Base-by-base conservation (phyloP, 2,113 vertebrate genomes). In the Psephotus haematonotus region DNA sequence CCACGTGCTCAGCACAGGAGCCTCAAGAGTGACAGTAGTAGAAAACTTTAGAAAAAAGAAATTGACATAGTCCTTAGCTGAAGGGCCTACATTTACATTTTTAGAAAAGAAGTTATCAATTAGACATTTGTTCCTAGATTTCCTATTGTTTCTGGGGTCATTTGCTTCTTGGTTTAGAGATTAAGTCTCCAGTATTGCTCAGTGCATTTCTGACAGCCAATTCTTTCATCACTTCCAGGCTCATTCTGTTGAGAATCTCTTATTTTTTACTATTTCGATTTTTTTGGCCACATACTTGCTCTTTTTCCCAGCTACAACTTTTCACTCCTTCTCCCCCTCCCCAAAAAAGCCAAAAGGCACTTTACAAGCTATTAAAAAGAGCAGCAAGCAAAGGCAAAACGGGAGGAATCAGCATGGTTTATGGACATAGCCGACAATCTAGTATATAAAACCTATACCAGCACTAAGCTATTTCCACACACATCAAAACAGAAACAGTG, bases 401-500 rank as follows among this genome's bases (percentile, higher is more conserved):
- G 0, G 9, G 23, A 81, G 10, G 7, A 76, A 22, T 23, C 4
- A 65, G 19, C 9, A 9, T 1, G 0, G 14, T 28, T 17, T 13
- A 11, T 37, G 25, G 49, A 18, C 31, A n/a, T 15, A 19, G 12
- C 33, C 52, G 82, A 46, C 5, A n/a, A 10, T 17, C 33, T 53
- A 6, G 4, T 35, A n/a, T 2, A 8, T 71, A 62, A 53, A 77
- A 60, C 17, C 13, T 88, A 35, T 59, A 59, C 33, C 22, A 35
- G 33, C 57, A 24, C 33, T 76, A 77, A 28, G 10, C 33, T 72
- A 7, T 72, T 71, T 76, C 52, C 20, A 41, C 3, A 3, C n/a
- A 12, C 17, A 47, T 41, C 22, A n/a, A 43, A 28, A 57, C 2
- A 2, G 29, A 70, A 81, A 13, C 5, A 6, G 11, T 13, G 24